Base-by-base conservation (phyloP, 2,888 invertebrate species). In the Eupithecia subumbrata region DNA sequence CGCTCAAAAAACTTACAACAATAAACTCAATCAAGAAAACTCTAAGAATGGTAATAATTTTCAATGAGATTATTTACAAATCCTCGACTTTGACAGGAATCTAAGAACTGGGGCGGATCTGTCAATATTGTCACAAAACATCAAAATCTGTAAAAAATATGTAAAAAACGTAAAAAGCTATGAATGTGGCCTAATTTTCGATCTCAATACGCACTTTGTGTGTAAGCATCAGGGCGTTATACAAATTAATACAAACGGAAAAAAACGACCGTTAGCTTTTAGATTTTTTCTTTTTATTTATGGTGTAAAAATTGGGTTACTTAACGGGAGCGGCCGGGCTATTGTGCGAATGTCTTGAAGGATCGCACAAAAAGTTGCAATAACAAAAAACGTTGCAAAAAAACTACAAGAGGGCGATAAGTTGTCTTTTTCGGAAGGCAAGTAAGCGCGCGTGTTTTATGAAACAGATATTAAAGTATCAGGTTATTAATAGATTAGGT, bases 221-320 rank as follows among this genome's bases (percentile, higher is more conserved):
- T 88, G 90, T 91, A 92, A 92, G 92, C 93, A 94, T 92, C 87
- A 88, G 91, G 95, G 95, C 95, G 95, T 93, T 87, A 83, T 84
- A 89, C 91, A 92, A 93, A 95, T 94, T 94, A 94, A 92, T 93
- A 91, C 92, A 90, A 90, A 91, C 84, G 84, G 88, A 82, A 86
- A 90, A 30, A 90, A 88, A 90, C 90, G 92, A 90, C 94, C 94
- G 93, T 93, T 93, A 92, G 82, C 90, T 91, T 90, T 92, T 88
- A 87, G 73, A 86, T 91, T 91, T 91, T 67, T 90, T 88, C 82
- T 84, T 89, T 87, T 92, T 94, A 95, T 93, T 92, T 93, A 94
- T 92, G 93, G 94, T 91, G 93, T 88, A 92, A 93, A 93, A 94
- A 95, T 95, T 95, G 93, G 95, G 94, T 94, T 94, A 94, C 95